Evolutionary conservation across 1,140 invertebrate genomes (phyloP), one percentile per base, ranked within the genome.

Genomic region (Lucilia sericata): DNA sequence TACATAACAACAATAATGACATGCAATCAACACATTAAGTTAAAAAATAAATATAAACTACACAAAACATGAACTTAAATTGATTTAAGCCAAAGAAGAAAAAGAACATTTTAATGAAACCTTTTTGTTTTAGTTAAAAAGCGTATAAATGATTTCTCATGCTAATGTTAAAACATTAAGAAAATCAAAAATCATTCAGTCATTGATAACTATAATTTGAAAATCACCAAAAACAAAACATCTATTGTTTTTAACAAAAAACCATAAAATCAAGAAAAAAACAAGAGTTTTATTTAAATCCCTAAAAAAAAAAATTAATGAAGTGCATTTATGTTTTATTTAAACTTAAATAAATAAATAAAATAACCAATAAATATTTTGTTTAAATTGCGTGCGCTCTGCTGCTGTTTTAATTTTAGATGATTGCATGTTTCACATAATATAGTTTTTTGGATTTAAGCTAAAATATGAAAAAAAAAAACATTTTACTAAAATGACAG

Each of bases 11-110:
- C 42, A 8, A 30, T 80, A 80, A 80, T 80, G 42, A 25, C 76
- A 80, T 80, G 76, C 76, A 80, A 80, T 80, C 42, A 80, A 80
- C 76, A 80, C 76, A 80, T 80, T 80, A 80, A 80, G 42, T 49
- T 47, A n/a, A 49, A 80, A 80, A 14, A 12, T 51, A 51, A 49
- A 42, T 17, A 42, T 76, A n/a, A 42, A 21, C n/a, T n/a, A n/a
- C n/a, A n/a, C 13, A 34, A 75, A n/a, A 3, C 42, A 42, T 42
- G 42, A 8, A 8, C 10, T 42, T 42, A 42, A 42, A 42, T 42
- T 30, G 25, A 30, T 30, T 30, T 30, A 30, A 30, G 25, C 1
- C 25, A 30, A 10, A 42, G 5, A 42, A 0, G 42, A 42, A 42
- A 7, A 42, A 42, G 36, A 42, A 76, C 17, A 76, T 17, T 36